Conservation (phyloP, 2,113 vertebrate species). For the Saguinus midas region DNA sequence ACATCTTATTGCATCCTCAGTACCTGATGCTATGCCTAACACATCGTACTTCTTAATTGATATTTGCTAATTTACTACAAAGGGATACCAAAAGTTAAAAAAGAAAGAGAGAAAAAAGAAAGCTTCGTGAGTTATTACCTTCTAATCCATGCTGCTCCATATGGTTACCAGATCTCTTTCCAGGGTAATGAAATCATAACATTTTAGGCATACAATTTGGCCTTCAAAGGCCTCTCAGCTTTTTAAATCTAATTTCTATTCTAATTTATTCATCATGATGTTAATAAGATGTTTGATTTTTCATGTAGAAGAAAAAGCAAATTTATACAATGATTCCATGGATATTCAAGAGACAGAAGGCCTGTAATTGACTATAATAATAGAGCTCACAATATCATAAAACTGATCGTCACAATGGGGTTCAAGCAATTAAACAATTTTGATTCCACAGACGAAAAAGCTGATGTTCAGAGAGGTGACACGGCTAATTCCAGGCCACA, state of each 20-base stretch:
- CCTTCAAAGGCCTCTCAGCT: not conserved
- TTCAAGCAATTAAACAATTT: not conserved
- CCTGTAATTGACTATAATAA: slow-evolving; percentile 54
- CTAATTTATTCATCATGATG: slow-evolving; percentile 30
- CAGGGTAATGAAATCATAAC: not conserved
- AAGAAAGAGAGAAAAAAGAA: not conserved
- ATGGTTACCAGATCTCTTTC: not conserved
- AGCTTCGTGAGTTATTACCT: not conserved
- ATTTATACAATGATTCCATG: slow-evolving; percentile 48
- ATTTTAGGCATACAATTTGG: not conserved
- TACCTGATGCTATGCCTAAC: not conserved
- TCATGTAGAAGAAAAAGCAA: slow-evolving; percentile 2
- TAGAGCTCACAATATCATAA: slow-evolving; percentile 34
- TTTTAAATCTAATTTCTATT: slow-evolving; percentile 18
- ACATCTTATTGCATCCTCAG: not conserved
- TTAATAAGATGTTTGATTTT: slow-evolving; percentile 44
- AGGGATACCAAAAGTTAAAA: not conserved
- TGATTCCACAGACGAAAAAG: not conserved
- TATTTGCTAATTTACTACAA: not conserved
- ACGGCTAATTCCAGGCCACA: not conserved
- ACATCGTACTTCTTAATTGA: not conserved
- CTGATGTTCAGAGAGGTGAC: not conserved
- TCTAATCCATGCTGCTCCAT: not conserved
- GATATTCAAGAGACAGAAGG: slow-evolving; percentile 38
- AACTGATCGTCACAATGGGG: not conserved